Percentiles rank a stretch among this genome's conserved stretches.
These are phyloP conservation scores for Dysidea cf. avara DNA, from an alignment of 37 sponge, comb jelly and placozoan species.

Conservation along the genomic window DNA sequence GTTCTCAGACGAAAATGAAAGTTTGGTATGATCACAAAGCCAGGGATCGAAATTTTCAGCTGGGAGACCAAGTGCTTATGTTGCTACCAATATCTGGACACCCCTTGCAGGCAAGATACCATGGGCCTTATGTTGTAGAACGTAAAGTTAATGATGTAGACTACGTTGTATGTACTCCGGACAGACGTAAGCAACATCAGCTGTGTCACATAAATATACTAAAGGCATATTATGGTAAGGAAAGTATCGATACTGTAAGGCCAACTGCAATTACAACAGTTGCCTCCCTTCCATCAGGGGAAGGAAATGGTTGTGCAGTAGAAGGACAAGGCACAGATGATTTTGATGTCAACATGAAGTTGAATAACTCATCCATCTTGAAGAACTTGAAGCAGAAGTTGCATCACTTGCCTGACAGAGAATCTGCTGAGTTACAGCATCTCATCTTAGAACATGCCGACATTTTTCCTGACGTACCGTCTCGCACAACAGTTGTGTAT, in stretches of 20 bases:
- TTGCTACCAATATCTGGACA: constrained; percentile 29
- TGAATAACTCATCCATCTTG: no score
- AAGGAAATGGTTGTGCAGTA: neutral
- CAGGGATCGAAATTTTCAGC: constrained; percentile 14
- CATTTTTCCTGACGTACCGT: no score
- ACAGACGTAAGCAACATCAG: constrained; percentile 2
- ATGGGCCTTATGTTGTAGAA: constrained; percentile 33
- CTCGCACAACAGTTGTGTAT: no score
- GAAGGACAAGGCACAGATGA: no score
- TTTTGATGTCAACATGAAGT: no score
- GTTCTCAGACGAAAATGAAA: constrained; percentile 37
- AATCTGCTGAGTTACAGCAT: no score
- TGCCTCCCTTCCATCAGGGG: neutral
- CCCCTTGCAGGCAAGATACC: no score
- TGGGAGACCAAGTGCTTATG: constrained; percentile 58
- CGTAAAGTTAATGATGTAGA: neutral
- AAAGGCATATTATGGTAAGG: neutral
- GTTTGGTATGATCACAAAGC: constrained; percentile 35
- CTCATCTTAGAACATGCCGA: no score
- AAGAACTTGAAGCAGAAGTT: no score
- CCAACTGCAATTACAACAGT: neutral
- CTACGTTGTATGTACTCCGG: constrained; percentile 26
- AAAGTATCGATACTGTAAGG: neutral
- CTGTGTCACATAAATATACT: constrained; percentile 37
- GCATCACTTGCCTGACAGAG: no score